Base-by-base conservation (phyloP, 2,888 invertebrate genomes). In the Chironomus riparius region DNA sequence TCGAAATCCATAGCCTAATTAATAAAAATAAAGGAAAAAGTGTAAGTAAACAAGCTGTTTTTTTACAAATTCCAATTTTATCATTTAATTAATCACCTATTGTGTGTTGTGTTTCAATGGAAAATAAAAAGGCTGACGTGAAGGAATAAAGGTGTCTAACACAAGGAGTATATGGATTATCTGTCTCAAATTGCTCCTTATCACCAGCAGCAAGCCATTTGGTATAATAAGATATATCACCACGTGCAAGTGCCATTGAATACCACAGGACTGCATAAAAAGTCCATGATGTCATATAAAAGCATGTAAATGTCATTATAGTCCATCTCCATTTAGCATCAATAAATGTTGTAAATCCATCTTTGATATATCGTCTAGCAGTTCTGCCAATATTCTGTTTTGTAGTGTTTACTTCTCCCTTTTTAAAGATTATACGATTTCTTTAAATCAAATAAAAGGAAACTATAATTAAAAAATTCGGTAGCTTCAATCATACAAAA, bases 71-170 rank as follows among this genome's bases (percentile, higher is more conserved):
- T 38, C 38, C 38, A 38, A 38, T 38, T 38, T 38, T 38, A 38
- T 38, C 38, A 38, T 38, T 28, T 28, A 28, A 28, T 28, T 38
- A 28, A 38, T 38, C 10, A 38, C 38, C 95, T 78, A 94, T 94
- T 4, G 94, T 95, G 83, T 94, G 94, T 82, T 96, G 95, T 0
- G 95, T 95, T 85, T 96, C 96, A 80, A 96, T 91, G 82, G 93
- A 93, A 87, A 94, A 96, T 77, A 96, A 87, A 83, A 95, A 93
- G 79, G 94, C 93, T 48, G 95, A 92, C 1, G 93, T 91, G 83
- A 96, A 95, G 78, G 91, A 90, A 80, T 88, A 85, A 77, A 96
- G 90, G 81, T 93, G 92, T 78, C 88, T 87, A 68, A 96, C 89
- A 82, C 96, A 96, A 0, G 95, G 94, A 61, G 87, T 89, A 38